Percentiles rank a stretch among this genome's conserved stretches.
Conservation (phyloP, 2,113 vertebrate genomes). For the Carettochelys insculpta region DNA sequence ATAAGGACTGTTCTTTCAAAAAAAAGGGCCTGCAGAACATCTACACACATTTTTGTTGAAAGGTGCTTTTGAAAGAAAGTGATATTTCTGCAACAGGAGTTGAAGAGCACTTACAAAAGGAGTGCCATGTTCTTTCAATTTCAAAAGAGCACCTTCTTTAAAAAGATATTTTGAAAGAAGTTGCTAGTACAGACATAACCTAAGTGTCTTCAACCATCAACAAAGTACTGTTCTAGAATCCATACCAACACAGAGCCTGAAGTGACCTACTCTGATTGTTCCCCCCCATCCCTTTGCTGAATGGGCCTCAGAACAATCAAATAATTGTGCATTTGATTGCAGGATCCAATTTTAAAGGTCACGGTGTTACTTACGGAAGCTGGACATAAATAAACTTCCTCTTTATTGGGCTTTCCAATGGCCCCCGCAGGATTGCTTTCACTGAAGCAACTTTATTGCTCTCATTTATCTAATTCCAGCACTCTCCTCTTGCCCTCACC, state of each 20-base stretch:
- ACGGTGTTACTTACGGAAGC: background rate
- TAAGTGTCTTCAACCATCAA: background rate
- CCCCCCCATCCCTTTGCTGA: background rate
- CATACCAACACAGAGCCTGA: background rate
- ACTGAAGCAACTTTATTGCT: background rate
- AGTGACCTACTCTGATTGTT: background rate
- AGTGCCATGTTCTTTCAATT: no score
- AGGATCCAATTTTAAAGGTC: background rate
- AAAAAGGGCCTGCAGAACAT: no score
- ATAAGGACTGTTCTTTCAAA: no score
- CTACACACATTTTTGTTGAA: no score
- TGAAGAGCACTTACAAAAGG: no score
- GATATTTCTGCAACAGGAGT: no score
- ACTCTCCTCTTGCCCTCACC: background rate
- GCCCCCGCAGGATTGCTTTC: background rate
- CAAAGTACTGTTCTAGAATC: background rate
- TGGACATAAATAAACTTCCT: background rate
- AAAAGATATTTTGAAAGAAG: no score
- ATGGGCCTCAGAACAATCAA: background rate
- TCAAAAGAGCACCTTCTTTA: no score
- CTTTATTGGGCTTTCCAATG: background rate
- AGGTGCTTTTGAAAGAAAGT: no score
- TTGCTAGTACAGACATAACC: no score
- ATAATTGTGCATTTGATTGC: background rate
- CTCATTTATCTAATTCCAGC: background rate